Base-by-base conservation (phyloP, 2,888 invertebrate species). In the Myopa tessellatipennis region DNA sequence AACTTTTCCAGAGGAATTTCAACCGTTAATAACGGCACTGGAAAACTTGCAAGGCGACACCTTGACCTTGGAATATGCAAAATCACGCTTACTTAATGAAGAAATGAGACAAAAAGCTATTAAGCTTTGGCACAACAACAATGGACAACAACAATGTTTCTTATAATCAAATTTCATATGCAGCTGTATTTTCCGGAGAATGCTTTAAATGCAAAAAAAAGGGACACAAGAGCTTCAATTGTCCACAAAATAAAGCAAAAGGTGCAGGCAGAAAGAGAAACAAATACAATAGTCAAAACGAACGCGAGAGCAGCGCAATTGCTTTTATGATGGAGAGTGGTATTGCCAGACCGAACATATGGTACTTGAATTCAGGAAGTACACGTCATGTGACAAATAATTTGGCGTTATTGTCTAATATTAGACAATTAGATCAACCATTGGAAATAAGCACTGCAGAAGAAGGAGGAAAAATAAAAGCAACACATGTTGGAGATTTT, bases 41-140 rank as follows among this genome's bases (percentile, higher is more conserved):
- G 78, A 79, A 79, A 79, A 77, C 55, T 68, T 79, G 75, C 79
- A 69, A 1, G 78, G 77, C 60, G 76, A 80, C n/a, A 70, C 40
- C 16, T 40, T 78, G 34, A 78, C 70, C 0, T 36, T 78, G 68
- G 78, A 74, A 34, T 74, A 71, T 76, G 78, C 74, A 3, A 80
- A 78, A 12, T 78, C 77, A 14, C 61, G 75, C 3, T 74, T 75
- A 38, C 52, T 78, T 55, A 77, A 75, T 70, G 76, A 79, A 38
- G 76, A 77, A 70, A 78, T 76, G 76, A 36, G 77, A 70, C 69
- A 72, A 36, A 69, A 67, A 63, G 60, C 45, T 0, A 58, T 71
- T 16, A 71, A 74, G n/a, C n/a, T n/a, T n/a, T n/a, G n/a, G 60
- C 68, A 74, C 18, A 63, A 68, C 34, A 16, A 45, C n/a, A 7